Conservation (phyloP, 1,140 invertebrate genomes). For the Musca domestica region DNA sequence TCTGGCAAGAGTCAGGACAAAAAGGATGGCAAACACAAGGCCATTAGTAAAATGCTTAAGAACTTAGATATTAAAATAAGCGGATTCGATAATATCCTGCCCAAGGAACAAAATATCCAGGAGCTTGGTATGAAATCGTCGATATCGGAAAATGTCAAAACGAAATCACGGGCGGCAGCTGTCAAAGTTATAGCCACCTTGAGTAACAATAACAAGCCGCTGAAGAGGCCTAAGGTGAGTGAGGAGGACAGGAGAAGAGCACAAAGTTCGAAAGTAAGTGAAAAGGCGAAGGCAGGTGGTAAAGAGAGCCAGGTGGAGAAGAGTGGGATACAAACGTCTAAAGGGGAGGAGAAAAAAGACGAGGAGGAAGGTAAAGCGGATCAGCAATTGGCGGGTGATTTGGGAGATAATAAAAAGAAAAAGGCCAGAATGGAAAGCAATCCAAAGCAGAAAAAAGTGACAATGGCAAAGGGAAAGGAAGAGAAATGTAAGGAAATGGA, state of each 20-base stretch:
- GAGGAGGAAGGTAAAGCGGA: background rate
- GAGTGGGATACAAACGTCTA: background rate
- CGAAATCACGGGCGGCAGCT: constrained; percentile 48
- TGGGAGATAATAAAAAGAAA: background rate
- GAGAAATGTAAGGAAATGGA: background rate
- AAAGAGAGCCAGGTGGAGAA: constrained; percentile 12
- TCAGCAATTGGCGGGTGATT: background rate
- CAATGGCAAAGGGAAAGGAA: background rate
- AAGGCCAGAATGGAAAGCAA: background rate
- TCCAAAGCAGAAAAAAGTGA: background rate
- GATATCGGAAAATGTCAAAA: constrained; percentile 53
- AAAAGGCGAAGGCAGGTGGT: background rate
- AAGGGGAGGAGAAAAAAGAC: background rate
- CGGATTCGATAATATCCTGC: constrained; percentile 49
- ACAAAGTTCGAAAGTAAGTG: background rate
- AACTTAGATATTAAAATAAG: constrained; percentile 52
- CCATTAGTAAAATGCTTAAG: constrained; percentile 52
- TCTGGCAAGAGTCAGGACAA: constrained; percentile 9
- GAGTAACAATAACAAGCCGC: constrained; percentile 31
- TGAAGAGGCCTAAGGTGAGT: constrained; percentile 5
- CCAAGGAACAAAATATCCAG: constrained; percentile 41
- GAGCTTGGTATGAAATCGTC: constrained; percentile 47
- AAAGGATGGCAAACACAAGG: constrained; percentile 47
- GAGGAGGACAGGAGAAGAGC: constrained; percentile 7
- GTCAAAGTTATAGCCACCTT: constrained; percentile 49